phyloP scores from a whole-genome alignment of 1,140 invertebrate genomes.

The Pseudomyrmex sp. region DNA sequence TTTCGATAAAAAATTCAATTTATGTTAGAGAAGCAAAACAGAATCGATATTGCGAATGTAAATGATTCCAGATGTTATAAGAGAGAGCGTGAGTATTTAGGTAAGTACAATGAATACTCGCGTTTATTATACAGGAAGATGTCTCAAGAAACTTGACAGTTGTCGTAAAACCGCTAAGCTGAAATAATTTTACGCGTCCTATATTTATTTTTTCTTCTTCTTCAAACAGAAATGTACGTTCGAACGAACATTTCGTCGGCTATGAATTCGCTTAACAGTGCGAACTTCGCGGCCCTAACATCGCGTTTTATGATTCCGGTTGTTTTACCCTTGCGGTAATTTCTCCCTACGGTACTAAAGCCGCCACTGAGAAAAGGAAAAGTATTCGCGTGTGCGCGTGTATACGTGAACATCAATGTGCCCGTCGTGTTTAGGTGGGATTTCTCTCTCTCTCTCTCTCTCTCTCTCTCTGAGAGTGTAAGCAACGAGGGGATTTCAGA shows the following conservation, averaged over 20 bases:
- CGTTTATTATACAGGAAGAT: not conserved
- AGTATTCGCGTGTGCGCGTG: constrained; percentile 47
- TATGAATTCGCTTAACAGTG: constrained; percentile 36
- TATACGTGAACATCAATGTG: constrained; percentile 40
- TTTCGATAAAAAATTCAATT: not conserved
- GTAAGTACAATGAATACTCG: not conserved
- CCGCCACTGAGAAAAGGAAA: constrained; percentile 57
- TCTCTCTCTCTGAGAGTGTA: constrained; percentile 32
- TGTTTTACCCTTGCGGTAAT: constrained; percentile 47
- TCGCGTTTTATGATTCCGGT: constrained; percentile 27
- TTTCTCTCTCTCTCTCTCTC: constrained; percentile 16
- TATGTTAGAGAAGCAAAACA: not conserved
- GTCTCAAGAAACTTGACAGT: not conserved
- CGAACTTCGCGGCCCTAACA: not conserved
- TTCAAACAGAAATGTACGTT: not conserved
- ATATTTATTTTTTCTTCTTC: not conserved
- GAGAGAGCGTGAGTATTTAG: not conserved
- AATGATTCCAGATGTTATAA: not conserved
- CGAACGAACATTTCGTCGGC: not conserved
- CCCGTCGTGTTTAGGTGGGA: not conserved
- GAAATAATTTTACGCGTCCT: constrained; percentile 16
- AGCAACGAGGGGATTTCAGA: constrained; percentile 48
- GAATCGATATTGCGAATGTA: not conserved
- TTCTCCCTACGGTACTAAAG: constrained; percentile 70
- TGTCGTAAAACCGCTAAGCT: not conserved